Percentiles rank a stretch among this genome's conserved stretches.
These are phyloP conservation scores for Macroramphosus scolopax DNA, from an alignment of 2,797 vertebrate genomes.

Conservation along the genomic window DNA sequence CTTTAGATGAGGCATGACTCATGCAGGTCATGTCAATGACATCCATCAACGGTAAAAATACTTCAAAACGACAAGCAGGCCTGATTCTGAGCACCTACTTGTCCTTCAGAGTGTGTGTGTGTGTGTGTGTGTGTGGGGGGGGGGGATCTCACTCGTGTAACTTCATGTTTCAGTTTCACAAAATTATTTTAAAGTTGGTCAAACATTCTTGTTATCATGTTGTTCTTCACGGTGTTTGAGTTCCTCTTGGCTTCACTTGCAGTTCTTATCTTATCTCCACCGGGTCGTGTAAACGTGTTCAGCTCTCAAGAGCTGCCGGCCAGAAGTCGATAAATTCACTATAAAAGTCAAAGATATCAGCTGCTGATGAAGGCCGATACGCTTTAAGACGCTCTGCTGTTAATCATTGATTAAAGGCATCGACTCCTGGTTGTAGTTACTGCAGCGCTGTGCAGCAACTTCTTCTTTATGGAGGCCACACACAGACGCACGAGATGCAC, in stretches of 20 bases:
- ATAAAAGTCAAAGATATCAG: constrained; percentile 44
- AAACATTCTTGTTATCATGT: too few relatives aligned
- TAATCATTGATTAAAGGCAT: constrained; percentile 57
- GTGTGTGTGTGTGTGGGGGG: too few relatives aligned
- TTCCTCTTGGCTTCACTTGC: constrained; percentile 26
- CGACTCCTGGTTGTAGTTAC: constrained; percentile 33
- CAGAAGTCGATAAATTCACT: constrained; percentile 27
- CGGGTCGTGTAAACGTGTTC: constrained; percentile 30
- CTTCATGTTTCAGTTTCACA: too few relatives aligned
- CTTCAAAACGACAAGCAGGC: too few relatives aligned
- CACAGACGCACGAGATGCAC: constrained; percentile 2
- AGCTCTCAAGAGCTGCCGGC: constrained; percentile 29
- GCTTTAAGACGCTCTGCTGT: constrained; percentile 7
- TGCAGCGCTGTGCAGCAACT: constrained; percentile 29
- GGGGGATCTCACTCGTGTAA: too few relatives aligned
- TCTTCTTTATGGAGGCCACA: constrained; percentile 36
- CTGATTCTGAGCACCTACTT: neutral
- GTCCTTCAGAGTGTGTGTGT: neutral
- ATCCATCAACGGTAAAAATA: constrained; percentile 5
- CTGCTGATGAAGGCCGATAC: constrained; percentile 11
- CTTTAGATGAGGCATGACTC: constrained; percentile 26
- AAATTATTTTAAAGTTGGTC: too few relatives aligned
- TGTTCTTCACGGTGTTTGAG: neutral
- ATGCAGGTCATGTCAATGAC: constrained; percentile 19
- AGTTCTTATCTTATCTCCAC: constrained; percentile 31